phyloP scores from a whole-genome alignment of 2,797 vertebrate species.

The Gadopsis marmoratus region DNA sequence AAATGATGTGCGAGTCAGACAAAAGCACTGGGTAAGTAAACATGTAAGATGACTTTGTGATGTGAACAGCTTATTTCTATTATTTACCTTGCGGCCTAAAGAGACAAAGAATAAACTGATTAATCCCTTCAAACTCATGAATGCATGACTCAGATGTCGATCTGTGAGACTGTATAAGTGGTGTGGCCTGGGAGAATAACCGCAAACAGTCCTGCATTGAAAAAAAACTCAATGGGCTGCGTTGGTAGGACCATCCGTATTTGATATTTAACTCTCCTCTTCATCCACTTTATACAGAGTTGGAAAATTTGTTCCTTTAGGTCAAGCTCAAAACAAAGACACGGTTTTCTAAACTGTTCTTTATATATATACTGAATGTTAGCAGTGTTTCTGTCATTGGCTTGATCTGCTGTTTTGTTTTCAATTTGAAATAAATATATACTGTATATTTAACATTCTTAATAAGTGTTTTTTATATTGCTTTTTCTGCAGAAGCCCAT shows the following conservation, averaged over 20 bases:
- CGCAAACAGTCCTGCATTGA: not conserved
- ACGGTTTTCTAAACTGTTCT: no score
- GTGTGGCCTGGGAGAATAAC: no score
- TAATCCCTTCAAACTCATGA: not conserved
- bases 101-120: not conserved
- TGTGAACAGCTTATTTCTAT: not conserved
- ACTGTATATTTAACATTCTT: no score
- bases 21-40: not conserved
- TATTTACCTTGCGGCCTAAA: not conserved
- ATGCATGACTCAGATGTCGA: not conserved
- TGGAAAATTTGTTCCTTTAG: no score
- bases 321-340: no score
- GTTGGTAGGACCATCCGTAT: not conserved
- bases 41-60: not conserved
- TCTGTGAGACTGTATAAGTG: not conserved
- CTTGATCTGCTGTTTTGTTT: no score
- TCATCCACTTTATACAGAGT: not conserved
- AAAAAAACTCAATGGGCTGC: not conserved
- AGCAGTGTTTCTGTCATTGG: no score
- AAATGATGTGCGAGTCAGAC: slow-evolving; percentile 20
- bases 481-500: no score
- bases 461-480: no score
- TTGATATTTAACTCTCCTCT: not conserved
- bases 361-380: no score
- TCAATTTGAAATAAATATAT: no score